phyloP scores from a whole-genome alignment of 37 sponge, comb jelly and placozoan species.

The Cliona cf. orientalis region DNA sequence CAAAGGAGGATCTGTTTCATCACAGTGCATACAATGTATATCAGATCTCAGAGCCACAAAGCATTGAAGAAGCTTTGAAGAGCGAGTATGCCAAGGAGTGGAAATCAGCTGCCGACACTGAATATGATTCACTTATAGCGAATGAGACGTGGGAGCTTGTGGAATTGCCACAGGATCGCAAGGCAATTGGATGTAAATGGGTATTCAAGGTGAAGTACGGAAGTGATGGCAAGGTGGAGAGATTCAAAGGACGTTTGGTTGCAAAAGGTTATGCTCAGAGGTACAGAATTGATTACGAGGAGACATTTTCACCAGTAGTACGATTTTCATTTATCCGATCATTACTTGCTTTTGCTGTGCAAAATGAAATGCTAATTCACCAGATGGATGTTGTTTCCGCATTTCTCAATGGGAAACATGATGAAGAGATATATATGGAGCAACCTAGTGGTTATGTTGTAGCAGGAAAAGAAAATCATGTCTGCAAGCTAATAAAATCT shows the following conservation, averaged over 20 bases:
- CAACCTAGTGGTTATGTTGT: conserved; percentile 31
- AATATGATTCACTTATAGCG: conserved; percentile 26
- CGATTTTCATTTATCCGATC: conserved; percentile 39
- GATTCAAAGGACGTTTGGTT: conserved; percentile 40
- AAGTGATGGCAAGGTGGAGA: conserved; percentile 32
- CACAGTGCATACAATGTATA: background rate
- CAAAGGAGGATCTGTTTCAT: background rate
- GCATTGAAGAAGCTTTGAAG: conserved; percentile 12
- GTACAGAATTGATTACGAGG: conserved; percentile 34
- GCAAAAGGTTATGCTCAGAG: conserved; percentile 41
- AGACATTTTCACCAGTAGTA: conserved; percentile 50
- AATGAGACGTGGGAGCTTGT: conserved; percentile 30
- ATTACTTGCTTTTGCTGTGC: conserved; percentile 50
- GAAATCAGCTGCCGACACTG: conserved; percentile 12
- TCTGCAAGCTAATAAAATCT: conserved; percentile 51
- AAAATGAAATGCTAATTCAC: conserved; percentile 48
- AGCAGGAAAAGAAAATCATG: conserved; percentile 38
- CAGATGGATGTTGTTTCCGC: conserved; percentile 61
- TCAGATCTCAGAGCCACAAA: background rate
- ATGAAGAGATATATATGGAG: conserved; percentile 58
- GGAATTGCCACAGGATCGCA: conserved; percentile 27
- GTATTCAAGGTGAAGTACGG: conserved; percentile 32
- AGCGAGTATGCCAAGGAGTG: conserved; percentile 13
- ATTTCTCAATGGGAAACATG: conserved; percentile 33
- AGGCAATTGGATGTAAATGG: conserved; percentile 47